phyloP scores from a whole-genome alignment of 2,888 invertebrate genomes.

The Meliscaeva auricollis region DNA sequence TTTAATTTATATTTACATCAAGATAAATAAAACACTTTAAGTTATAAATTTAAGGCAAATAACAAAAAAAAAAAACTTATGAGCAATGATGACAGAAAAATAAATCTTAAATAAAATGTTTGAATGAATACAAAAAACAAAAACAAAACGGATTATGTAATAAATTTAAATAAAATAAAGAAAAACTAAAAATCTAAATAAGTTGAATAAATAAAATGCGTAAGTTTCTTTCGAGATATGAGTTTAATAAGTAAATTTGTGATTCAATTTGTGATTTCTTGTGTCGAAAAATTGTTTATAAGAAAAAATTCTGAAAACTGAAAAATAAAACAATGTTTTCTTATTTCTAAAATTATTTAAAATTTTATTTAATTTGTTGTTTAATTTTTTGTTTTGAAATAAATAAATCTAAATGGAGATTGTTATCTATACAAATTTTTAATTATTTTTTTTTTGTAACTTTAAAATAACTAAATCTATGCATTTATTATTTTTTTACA shows the following conservation, averaged over 20 bases:
- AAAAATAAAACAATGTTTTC: background rate
- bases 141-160: background rate
- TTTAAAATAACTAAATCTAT: slow-evolving; percentile 13
- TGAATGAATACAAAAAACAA: background rate
- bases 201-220: too few species aligned
- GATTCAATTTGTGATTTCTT: too few species aligned
- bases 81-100: too few species aligned
- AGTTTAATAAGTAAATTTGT: too few species aligned
- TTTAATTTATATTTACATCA: background rate
- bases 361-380: background rate
- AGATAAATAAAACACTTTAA: background rate
- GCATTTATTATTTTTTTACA: slow-evolving; percentile 52
- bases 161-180: background rate
- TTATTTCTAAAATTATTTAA: slow-evolving; percentile 1
- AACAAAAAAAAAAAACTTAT: background rate
- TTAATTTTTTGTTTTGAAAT: background rate
- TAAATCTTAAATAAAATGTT: background rate
- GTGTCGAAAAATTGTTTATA: background rate
- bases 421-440: slow-evolving; percentile 31
- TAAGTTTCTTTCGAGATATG: too few species aligned
- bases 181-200: too few species aligned
- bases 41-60: background rate
- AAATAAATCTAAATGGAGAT: background rate
- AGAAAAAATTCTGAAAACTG: too few species aligned
- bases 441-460: slow-evolving; percentile 3